Percentiles rank a stretch among this genome's conserved stretches.
Evolutionary conservation across 1,140 invertebrate genomes (phyloP).

Genomic region (Anoplophora glabripennis): DNA sequence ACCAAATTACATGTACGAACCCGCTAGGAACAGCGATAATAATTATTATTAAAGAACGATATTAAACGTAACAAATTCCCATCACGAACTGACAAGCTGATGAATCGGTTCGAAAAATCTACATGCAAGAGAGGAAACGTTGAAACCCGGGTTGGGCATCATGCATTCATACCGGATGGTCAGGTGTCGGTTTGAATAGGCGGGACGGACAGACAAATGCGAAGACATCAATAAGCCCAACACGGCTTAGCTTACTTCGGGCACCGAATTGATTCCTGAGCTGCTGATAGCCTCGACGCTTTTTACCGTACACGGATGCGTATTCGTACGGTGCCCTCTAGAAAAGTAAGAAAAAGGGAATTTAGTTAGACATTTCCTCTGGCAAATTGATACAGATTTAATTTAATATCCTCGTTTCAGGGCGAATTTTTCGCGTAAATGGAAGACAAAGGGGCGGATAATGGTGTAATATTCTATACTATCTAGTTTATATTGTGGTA

Average conservation of each 20-base stretch:
- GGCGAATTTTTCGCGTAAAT: too few species aligned
- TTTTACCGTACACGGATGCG: neutral
- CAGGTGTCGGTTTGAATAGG: slow-evolving; percentile 31
- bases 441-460: too few species aligned
- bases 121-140: neutral
- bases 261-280: slow-evolving; percentile 20
- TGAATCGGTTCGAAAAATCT: slow-evolving; percentile 2
- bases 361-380: too few species aligned
- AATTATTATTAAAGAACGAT: too few species aligned
- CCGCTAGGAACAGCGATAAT: too few species aligned
- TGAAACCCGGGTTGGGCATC: neutral
- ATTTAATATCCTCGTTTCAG: too few species aligned
- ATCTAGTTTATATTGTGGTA: too few species aligned
- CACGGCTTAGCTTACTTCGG: slow-evolving; percentile 13
- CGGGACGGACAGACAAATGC: slow-evolving; percentile 28
- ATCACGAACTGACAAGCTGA: neutral
- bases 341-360: too few species aligned
- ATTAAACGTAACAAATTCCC: neutral
- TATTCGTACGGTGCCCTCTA: too few species aligned
- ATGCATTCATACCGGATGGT: slow-evolving; percentile 15
- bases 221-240: slow-evolving; percentile 14
- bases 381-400: too few species aligned
- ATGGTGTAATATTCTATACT: too few species aligned
- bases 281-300: slow-evolving; percentile 4
- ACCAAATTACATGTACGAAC: too few species aligned